phyloP scores from a whole-genome alignment of 2,797 vertebrate genomes.

The Enteromius radiatus region DNA sequence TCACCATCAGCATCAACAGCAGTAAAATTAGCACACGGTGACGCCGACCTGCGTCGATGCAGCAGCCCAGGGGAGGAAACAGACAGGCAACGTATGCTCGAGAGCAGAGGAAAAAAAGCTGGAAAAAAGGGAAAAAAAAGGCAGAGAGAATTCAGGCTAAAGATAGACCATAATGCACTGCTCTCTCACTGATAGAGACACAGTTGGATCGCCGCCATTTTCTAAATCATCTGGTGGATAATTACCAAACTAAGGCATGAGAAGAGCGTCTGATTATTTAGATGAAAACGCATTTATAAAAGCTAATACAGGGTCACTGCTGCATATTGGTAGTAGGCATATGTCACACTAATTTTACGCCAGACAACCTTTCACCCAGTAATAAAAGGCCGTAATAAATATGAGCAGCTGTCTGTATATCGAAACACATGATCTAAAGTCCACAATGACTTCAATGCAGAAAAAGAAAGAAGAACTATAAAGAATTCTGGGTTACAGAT shows the following conservation, averaged over 20 bases:
- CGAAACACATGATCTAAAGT: not conserved
- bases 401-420: not conserved
- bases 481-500: too few species aligned
- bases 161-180: constrained; percentile 62
- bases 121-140: constrained; percentile 56
- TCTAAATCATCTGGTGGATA: constrained; percentile 18
- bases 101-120: constrained; percentile 43
- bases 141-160: constrained; percentile 57
- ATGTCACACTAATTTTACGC: not conserved
- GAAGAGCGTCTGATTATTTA: not conserved
- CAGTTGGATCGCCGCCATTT: constrained; percentile 24
- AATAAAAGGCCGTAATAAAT: not conserved
- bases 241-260: not conserved
- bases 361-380: not conserved
- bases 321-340: not conserved
- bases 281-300: not conserved
- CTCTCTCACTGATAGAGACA: constrained; percentile 60
- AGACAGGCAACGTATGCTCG: constrained; percentile 64
- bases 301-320: not conserved
- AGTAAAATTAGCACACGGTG: constrained; percentile 96
- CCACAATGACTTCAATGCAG: not conserved
- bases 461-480: too few species aligned
- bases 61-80: constrained; percentile 87
- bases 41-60: constrained; percentile 91
- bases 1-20: constrained; percentile 91